Conservation (phyloP, 2,113 vertebrate genomes). For the Trochalopteron elliotii region DNA sequence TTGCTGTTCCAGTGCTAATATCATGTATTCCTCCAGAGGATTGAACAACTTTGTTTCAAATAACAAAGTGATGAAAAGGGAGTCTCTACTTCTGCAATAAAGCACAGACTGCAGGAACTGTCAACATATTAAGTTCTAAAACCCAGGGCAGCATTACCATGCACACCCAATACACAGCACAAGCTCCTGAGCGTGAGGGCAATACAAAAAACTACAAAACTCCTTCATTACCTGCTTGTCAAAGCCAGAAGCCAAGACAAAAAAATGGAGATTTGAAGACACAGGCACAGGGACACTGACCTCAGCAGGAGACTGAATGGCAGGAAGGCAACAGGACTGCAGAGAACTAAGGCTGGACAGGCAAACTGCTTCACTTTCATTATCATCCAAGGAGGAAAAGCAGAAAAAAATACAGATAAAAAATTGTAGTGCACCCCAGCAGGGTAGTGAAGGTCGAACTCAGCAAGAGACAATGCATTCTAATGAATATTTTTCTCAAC, state of each 20-base stretch:
- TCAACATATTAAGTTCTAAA: neutral
- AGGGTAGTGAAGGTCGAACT: conserved; percentile 45
- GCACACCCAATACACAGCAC: neutral
- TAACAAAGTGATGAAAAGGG: neutral
- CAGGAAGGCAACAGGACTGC: neutral
- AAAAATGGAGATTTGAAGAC: neutral
- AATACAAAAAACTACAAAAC: neutral
- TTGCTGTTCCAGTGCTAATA: neutral
- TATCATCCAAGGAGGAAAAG: neutral
- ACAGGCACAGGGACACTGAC: neutral
- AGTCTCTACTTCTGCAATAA: neutral
- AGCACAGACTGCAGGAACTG: neutral
- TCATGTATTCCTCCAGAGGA: neutral
- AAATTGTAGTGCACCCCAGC: neutral
- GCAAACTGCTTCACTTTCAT: neutral
- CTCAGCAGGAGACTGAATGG: neutral
- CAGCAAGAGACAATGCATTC: conserved; percentile 35
- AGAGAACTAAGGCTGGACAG: neutral
- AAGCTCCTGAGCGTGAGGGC: neutral
- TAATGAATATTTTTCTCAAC: conserved; percentile 34
- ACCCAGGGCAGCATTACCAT: neutral
- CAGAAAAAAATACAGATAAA: neutral
- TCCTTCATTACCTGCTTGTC: neutral
- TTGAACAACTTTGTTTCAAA: neutral
- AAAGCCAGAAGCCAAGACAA: neutral